Evolutionary conservation across 2,797 vertebrate genomes (phyloP), one percentile per base, ranked within the genome.

Genomic region (Darevskia nairensis): DNA sequence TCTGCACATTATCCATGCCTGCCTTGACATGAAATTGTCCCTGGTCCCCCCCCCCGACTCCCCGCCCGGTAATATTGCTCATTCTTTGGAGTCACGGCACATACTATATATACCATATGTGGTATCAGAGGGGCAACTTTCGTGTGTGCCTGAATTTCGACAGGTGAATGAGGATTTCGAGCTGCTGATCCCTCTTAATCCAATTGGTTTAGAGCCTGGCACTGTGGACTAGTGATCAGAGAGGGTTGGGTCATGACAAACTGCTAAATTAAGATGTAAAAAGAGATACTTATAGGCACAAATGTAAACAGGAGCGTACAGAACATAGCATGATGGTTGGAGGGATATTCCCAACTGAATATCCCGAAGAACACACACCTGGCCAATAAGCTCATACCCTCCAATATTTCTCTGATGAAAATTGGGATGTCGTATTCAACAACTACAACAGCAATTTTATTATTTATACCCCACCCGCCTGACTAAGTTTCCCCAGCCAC

Each of bases 1-100:
- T 66, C 66, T 90, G 55, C 89, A 83, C 32, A 68, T 90, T 88
- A 89, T 15, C 68, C 39, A 81, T 23, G 11, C 8, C 44, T 66
- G 32, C 84, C 82, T 78, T 41, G 7, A 94, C 3, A 41, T 82
- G 90, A 89, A 46, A 6, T 15, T 55, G 13, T 55, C 50, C 50
- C 46, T 50, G 13, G 46, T 4, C 39, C 3, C 39, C 46, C 8
- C 3, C 39, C 46, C 8, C 2, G 13, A 39, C 9, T 8, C 15
- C 9, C 8, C 23, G 3, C 13, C 50, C 50, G 13, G 50, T 55
- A 55, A 55, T 0, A 39, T 1, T 4, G 5, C 8, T 10, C 27
- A 82, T 79, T 69, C 25, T 82, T 76, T n/a, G 32, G 10, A 55
- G 64, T 68, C 64, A 78, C 29, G 61, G 55, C 13, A 50, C 3